Evolutionary conservation across 2,888 invertebrate genomes (phyloP).

Genomic region (Drosophila gaucha): DNA sequence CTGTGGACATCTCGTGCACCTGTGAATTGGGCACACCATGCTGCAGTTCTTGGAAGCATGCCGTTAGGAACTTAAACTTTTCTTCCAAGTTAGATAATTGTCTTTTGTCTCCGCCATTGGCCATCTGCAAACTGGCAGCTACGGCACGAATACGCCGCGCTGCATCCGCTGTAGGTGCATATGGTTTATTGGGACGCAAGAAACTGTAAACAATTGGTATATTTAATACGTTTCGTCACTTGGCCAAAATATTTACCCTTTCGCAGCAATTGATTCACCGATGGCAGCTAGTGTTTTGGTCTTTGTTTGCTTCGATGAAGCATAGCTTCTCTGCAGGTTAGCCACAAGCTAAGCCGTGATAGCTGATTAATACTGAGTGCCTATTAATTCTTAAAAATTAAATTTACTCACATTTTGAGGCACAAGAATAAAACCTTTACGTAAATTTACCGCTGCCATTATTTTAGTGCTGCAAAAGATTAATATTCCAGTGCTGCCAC

Average conservation of each 20-base stretch:
- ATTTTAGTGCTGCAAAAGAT: conserved; percentile 22
- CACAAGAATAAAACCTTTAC: conserved; percentile 54
- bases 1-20: conserved; percentile 90
- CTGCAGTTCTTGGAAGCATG: conserved; percentile 89
- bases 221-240: background rate
- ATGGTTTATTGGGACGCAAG: conserved; percentile 90
- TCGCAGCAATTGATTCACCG: conserved; percentile 88
- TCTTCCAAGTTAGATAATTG: conserved; percentile 67
- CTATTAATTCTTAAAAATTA: background rate
- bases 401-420: conserved; percentile 59
- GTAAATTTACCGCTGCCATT: conserved; percentile 67
- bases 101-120: conserved; percentile 81
- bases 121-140: conserved; percentile 86
- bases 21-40: conserved; percentile 93
- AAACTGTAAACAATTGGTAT: conserved; percentile 87
- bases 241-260: conserved; percentile 86
- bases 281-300: conserved; percentile 86
- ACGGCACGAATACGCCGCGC: conserved; percentile 87
- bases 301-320: conserved; percentile 83
- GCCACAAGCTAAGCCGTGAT: conserved; percentile 31
- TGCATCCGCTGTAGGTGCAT: conserved; percentile 89
- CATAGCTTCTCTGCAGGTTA: conserved; percentile 57
- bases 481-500: conserved; percentile 8
- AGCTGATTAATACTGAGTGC: background rate
- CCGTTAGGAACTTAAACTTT: conserved; percentile 89